Conservation (phyloP, 2,113 vertebrate genomes). For the Natator depressus region DNA sequence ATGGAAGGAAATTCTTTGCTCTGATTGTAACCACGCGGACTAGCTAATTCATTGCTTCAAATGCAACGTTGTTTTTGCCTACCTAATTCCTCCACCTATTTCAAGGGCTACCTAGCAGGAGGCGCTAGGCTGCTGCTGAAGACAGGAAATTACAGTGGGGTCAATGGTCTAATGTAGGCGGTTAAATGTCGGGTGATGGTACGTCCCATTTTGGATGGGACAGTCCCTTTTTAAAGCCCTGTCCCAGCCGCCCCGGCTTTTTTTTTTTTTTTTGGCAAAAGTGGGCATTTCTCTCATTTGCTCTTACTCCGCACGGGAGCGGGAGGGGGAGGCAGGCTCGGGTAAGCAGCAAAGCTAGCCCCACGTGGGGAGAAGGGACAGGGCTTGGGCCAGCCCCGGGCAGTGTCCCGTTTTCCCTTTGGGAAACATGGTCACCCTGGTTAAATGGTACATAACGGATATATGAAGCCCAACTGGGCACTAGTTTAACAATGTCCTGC, state of each 20-base stretch:
- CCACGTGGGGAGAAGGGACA: no score
- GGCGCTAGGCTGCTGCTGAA: conserved; percentile 17
- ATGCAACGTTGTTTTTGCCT: neutral
- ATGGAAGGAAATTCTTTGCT: neutral
- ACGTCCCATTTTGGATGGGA: no score
- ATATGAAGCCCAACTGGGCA: conserved; percentile 29
- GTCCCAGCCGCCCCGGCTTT: no score
- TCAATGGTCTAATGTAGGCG: neutral
- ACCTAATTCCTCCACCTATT: neutral
- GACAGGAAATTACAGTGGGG: neutral
- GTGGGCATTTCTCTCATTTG: no score
- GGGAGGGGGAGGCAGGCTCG: no score
- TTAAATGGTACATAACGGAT: conserved; percentile 17
- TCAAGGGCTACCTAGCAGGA: neutral
- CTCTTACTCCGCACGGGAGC: no score
- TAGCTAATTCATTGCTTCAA: neutral
- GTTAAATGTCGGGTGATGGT: neutral
- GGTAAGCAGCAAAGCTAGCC: no score
- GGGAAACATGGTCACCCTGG: neutral
- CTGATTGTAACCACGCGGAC: neutral
- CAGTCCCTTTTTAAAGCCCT: no score
- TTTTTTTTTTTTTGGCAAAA: no score
- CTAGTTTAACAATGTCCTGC: conserved; percentile 17
- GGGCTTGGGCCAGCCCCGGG: no score
- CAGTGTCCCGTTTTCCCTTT: no score